These are phyloP conservation scores for Hyles lineata DNA, from an alignment of 2,888 invertebrate genomes.

Conservation along the genomic window DNA sequence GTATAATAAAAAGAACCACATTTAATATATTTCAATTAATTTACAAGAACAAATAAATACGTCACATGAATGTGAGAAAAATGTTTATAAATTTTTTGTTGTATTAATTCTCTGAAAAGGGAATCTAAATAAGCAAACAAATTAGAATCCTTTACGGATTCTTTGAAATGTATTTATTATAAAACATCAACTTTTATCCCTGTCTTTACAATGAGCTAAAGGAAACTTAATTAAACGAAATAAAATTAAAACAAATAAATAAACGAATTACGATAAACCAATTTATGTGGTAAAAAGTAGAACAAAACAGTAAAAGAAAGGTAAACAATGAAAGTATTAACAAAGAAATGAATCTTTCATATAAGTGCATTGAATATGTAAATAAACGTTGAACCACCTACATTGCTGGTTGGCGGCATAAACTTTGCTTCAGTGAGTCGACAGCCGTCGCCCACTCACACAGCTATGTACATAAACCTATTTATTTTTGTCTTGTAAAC, in stretches of 20 bases:
- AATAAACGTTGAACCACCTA: constrained; percentile 18
- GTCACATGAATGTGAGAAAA: too few relatives aligned
- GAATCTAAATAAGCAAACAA: too few relatives aligned
- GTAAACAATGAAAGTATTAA: neutral
- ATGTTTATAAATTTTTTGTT: too few relatives aligned
- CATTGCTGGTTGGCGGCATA: constrained; percentile 15
- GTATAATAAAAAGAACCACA: too few relatives aligned
- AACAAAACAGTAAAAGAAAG: neutral
- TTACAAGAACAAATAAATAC: too few relatives aligned
- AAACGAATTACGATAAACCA: too few relatives aligned
- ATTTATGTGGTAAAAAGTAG: neutral
- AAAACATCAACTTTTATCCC: too few relatives aligned
- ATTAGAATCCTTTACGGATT: too few relatives aligned
- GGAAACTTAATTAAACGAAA: neutral
- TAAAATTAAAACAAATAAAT: neutral
- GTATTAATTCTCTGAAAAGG: too few relatives aligned
- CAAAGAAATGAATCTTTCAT: neutral
- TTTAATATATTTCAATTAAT: too few relatives aligned
- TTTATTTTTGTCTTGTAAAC: constrained; percentile 42
- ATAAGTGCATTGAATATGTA: constrained; percentile 22
- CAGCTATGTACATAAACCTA: constrained; percentile 45
- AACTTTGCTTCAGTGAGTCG: constrained; percentile 37
- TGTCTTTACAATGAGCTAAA: neutral
- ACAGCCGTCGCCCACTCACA: constrained; percentile 46
- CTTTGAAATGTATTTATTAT: too few relatives aligned